These are phyloP conservation scores for Chelmon rostratus DNA, from an alignment of 2,797 vertebrate genomes.

Conservation along the genomic window DNA sequence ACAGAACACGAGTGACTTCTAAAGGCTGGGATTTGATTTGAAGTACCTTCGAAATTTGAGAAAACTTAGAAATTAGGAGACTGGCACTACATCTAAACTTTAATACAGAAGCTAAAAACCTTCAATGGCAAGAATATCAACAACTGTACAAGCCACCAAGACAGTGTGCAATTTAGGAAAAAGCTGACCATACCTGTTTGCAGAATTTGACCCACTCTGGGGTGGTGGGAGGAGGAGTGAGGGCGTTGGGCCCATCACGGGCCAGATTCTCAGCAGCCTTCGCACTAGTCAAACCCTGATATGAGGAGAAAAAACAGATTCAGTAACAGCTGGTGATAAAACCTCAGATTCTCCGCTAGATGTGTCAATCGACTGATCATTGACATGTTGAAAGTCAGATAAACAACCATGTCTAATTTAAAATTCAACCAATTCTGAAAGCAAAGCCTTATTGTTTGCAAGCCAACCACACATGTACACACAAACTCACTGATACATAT, in stretches of 20 bases:
- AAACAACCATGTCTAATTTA: background rate
- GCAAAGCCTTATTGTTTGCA: background rate
- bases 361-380: background rate
- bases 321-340: background rate
- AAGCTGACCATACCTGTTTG: slow-evolving; percentile 78
- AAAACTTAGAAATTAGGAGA: background rate
- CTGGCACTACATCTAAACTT: background rate
- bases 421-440: background rate
- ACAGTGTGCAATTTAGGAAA: background rate
- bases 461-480: background rate
- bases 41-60: background rate
- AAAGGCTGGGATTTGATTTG: background rate
- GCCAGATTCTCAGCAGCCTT: slow-evolving; percentile 93
- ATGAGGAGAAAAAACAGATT: background rate
- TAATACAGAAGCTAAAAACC: background rate
- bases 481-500: slow-evolving; percentile 24
- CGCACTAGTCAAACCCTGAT: slow-evolving; percentile 88
- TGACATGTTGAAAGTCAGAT: background rate
- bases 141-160: no score
- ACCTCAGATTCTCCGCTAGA: background rate
- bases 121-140: background rate
- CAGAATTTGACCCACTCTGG: slow-evolving; percentile 99
- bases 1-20: background rate
- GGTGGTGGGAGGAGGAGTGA: slow-evolving; percentile 96
- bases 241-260: slow-evolving; percentile 94